Conservation (phyloP, 2,888 invertebrate genomes). For the Hemistola chrysoprasaria region DNA sequence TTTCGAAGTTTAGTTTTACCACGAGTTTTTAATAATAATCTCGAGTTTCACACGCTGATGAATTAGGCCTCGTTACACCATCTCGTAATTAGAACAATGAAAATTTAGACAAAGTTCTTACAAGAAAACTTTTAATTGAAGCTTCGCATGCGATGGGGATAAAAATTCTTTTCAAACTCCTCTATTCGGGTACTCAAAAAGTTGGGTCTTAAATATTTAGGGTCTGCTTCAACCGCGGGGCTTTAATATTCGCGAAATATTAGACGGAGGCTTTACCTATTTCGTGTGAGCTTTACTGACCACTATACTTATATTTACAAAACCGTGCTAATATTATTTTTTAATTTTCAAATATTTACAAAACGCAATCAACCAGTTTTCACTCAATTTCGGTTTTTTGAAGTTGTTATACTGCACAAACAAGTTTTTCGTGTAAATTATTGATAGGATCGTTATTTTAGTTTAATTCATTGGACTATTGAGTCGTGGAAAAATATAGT, state of each 20-base stretch:
- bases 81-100: slow-evolving; percentile 11
- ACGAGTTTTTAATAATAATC: slow-evolving; percentile 6
- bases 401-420: too few species aligned
- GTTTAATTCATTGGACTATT: too few species aligned
- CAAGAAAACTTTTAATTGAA: slow-evolving; percentile 7
- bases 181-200: slow-evolving; percentile 4
- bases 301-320: too few species aligned
- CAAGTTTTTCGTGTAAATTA: too few species aligned
- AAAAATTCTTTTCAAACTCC: slow-evolving; percentile 8
- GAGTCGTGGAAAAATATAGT: too few species aligned
- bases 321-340: too few species aligned
- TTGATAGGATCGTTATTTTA: too few species aligned
- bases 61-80: slow-evolving; percentile 9
- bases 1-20: slow-evolving; percentile 1
- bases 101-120: slow-evolving; percentile 6
- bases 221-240: slow-evolving; percentile 7
- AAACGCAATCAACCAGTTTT: too few species aligned
- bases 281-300: too few species aligned
- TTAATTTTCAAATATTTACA: too few species aligned
- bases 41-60: slow-evolving; percentile 7
- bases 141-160: slow-evolving; percentile 8
- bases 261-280: not conserved
- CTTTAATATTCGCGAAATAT: slow-evolving; percentile 12
- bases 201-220: slow-evolving; percentile 12
- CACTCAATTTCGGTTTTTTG: too few species aligned